phyloP scores from a whole-genome alignment of 1,140 invertebrate genomes.

The Drosophila sproati region DNA sequence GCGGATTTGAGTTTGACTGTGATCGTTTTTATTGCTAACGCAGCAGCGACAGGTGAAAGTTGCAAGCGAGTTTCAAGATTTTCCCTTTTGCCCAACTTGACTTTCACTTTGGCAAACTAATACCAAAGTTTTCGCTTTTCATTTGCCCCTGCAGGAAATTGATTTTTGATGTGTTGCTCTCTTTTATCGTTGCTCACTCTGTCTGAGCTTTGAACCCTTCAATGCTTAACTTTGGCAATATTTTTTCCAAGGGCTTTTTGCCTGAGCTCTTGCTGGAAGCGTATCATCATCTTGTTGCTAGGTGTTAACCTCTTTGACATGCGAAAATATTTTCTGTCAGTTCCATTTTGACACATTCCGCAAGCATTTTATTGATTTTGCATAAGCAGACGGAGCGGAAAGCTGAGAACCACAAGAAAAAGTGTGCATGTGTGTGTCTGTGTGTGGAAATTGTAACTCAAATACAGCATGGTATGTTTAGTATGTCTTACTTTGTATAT shows the following conservation, averaged over 20 bases:
- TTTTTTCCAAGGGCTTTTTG: background rate
- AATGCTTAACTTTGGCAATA: constrained; percentile 10
- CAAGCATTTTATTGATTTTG: constrained; percentile 69
- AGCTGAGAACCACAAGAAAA: background rate
- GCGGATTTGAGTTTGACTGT: constrained; percentile 48
- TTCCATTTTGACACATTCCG: constrained; percentile 36
- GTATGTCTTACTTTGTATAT: constrained; percentile 53
- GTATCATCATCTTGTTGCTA: constrained; percentile 30
- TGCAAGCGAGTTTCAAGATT: constrained; percentile 53
- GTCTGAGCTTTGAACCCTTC: constrained; percentile 23
- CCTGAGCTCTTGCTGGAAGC: background rate
- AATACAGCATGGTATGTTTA: constrained; percentile 41
- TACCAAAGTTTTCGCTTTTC: constrained; percentile 72
- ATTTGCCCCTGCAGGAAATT: constrained; percentile 73
- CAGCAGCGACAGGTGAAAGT: constrained; percentile 68
- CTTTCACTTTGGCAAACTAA: constrained; percentile 66
- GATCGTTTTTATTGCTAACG: constrained; percentile 56
- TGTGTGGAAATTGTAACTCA: constrained; percentile 55
- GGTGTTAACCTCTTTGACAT: constrained; percentile 74
- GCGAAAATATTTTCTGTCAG: constrained; percentile 49
- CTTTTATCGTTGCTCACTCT: background rate
- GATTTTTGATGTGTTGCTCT: constrained; percentile 65
- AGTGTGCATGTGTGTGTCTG: background rate
- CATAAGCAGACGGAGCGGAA: constrained; percentile 45
- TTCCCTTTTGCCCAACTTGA: constrained; percentile 39